A percentile compares a stretch with the other conserved stretches of the same genome.
phyloP scores from a whole-genome alignment of 2,888 invertebrate species.

The Harpalus rufipes region DNA sequence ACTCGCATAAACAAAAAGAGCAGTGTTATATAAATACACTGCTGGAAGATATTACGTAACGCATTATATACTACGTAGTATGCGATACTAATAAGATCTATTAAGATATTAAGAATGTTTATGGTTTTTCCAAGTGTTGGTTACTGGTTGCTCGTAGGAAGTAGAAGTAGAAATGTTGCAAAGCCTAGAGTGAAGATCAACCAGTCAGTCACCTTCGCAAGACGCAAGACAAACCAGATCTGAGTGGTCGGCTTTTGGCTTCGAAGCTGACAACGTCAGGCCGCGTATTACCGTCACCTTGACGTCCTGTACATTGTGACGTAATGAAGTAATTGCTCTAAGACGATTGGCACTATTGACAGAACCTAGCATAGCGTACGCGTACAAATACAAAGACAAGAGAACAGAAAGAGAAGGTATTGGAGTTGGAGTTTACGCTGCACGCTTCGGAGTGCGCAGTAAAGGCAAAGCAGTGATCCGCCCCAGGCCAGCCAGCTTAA shows the following conservation, averaged over 20 bases:
- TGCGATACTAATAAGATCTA: not conserved
- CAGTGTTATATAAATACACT: not conserved
- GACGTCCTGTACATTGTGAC: conserved; percentile 40
- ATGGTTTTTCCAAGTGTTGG: conserved; percentile 1
- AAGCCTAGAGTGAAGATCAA: conserved; percentile 23
- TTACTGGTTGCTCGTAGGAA: not conserved
- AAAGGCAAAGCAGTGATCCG: conserved; percentile 72
- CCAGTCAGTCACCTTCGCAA: conserved; percentile 52
- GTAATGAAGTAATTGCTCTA: conserved; percentile 54
- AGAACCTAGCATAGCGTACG: not conserved
- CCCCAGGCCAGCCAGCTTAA: conserved; percentile 75
- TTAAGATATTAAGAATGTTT: conserved; percentile 22
- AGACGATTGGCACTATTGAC: conserved; percentile 20
- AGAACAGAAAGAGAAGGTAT: conserved; percentile 9
- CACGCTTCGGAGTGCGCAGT: conserved; percentile 16
- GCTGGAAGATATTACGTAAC: not conserved
- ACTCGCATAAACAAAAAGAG: not conserved
- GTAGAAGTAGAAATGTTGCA: conserved; percentile 29
- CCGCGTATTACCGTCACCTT: conserved; percentile 15
- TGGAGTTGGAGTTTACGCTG: not conserved
- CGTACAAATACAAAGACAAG: not conserved
- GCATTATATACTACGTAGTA: not conserved
- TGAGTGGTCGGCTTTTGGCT: not conserved
- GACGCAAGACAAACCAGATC: conserved; percentile 43
- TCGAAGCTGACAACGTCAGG: conserved; percentile 29